Percentiles rank a stretch among this genome's conserved stretches.
These are phyloP conservation scores for Magallana angulata DNA, from an alignment of 1,140 invertebrate species.

Conservation along the genomic window DNA sequence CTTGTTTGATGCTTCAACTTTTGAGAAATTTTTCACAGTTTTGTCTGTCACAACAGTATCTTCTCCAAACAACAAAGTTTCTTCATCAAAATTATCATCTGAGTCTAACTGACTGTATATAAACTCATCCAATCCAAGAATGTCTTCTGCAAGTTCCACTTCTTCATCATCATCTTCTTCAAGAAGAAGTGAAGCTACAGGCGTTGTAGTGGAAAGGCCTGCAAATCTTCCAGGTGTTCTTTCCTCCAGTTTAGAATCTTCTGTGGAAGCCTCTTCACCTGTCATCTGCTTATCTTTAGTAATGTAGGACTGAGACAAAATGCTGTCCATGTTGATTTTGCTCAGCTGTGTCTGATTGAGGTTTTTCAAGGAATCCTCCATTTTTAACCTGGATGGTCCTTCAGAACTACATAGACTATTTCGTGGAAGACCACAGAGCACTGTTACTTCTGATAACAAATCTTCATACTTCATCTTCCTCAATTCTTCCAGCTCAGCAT, in stretches of 20 bases:
- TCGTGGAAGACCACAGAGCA: constrained; percentile 31
- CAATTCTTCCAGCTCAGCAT: background rate
- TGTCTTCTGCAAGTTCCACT: constrained; percentile 41
- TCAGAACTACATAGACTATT: constrained; percentile 11
- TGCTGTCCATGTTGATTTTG: constrained; percentile 41
- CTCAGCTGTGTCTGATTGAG: constrained; percentile 37
- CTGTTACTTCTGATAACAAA: constrained; percentile 40
- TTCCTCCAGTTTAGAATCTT: background rate
- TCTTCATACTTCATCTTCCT: constrained; percentile 41
- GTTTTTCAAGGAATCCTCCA: constrained; percentile 7
- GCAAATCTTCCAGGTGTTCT: constrained; percentile 44
- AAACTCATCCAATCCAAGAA: constrained; percentile 48
- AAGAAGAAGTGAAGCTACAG: background rate
- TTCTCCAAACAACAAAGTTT: constrained; percentile 33
- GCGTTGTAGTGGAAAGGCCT: constrained; percentile 13
- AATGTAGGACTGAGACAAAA: constrained; percentile 21
- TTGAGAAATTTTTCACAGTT: background rate
- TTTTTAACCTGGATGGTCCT: constrained; percentile 6
- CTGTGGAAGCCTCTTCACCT: background rate
- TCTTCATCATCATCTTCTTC: constrained; percentile 30
- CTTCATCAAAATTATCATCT: constrained; percentile 46
- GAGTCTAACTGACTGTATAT: constrained; percentile 27
- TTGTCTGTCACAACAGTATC: background rate
- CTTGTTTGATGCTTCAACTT: background rate
- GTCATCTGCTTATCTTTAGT: background rate